Evolutionary conservation across 1,140 invertebrate species (phyloP).

Genomic region (Diabrotica undecimpunctata): DNA sequence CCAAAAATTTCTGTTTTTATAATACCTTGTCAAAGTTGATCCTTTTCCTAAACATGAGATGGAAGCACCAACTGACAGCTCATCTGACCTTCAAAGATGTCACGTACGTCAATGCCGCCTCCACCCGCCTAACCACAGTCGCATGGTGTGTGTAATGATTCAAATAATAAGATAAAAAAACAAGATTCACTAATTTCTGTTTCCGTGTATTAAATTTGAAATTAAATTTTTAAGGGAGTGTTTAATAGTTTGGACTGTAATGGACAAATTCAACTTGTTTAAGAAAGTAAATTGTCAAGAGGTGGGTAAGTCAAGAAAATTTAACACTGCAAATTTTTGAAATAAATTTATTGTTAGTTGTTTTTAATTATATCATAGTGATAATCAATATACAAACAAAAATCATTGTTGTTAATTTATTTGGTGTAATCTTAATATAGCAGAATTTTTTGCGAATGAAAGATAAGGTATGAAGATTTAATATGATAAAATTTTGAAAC

Average conservation of each 20-base stretch:
- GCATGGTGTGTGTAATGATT: slow-evolving; percentile 8
- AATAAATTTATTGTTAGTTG: too few species aligned
- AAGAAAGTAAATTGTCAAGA: slow-evolving; percentile 56
- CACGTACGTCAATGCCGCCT: background rate
- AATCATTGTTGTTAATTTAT: too few species aligned
- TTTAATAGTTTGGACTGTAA: slow-evolving; percentile 22
- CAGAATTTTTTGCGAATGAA: too few species aligned
- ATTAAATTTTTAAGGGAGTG: background rate
- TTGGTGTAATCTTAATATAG: too few species aligned
- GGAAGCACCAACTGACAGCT: too few species aligned
- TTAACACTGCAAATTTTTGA: background rate
- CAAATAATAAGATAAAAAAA: slow-evolving; percentile 1
- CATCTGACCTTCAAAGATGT: background rate
- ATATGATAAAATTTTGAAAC: too few species aligned
- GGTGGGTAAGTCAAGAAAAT: slow-evolving; percentile 54
- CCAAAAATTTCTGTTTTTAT: too few species aligned
- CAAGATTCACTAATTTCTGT: background rate
- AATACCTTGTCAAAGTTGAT: too few species aligned
- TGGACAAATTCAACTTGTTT: slow-evolving; percentile 35
- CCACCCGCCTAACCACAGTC: background rate
- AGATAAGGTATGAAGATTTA: too few species aligned
- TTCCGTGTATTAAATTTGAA: background rate
- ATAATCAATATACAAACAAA: too few species aligned
- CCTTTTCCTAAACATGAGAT: too few species aligned
- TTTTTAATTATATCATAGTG: too few species aligned